Base-by-base conservation (phyloP, 1,140 invertebrate species). In the Cydia fagiglandana region DNA sequence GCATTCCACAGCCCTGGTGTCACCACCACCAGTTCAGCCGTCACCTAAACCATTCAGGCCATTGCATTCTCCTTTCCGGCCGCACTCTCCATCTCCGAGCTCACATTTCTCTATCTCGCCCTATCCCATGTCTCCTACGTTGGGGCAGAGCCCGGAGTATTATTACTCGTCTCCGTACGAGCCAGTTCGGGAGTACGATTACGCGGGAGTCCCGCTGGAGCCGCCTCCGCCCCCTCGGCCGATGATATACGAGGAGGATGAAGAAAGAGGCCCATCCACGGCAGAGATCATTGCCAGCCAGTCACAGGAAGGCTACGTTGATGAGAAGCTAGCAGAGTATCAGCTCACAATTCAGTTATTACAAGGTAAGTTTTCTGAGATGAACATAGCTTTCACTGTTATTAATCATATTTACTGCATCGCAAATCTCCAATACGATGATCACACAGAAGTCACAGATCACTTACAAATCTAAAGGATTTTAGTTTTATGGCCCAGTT, bases 251-350 rank as follows among this genome's bases (percentile, higher is more conserved):
- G 91, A 95, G 84, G 94, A 94, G 84, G 95, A 96, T 45, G 95
- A 96, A 84, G 94, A 96, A 75, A 94, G 94, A 78, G 96, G 96
- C 34, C 96, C 96, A 6, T 97, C 97, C 73, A 98, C 97, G 3
- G 97, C 97, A 12, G 97, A 98, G 87, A 98, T 98, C 77, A 98
- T 98, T 77, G 97, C 97, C 41, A 96, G 96, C 86, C 97, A 98
- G 93, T 97, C 97, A 76, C 97, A 98, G 92, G 97, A 98, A 93
- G 91, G 91, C 66, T 98, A 98, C 86, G 95, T 98, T 68, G 97
- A 98, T 88, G 97, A 98, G 92, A 97, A 97, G 89, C 94, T 98
- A 84, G 97, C 97, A 7, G 97, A 98, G 92, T 98, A 98, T 87
- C 97, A 98, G 91, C 96, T 97, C 10, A 98, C 97, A 10, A 98